Evolutionary conservation across 2,113 vertebrate species (phyloP).

Genomic region (Typhlomys cinereus): DNA sequence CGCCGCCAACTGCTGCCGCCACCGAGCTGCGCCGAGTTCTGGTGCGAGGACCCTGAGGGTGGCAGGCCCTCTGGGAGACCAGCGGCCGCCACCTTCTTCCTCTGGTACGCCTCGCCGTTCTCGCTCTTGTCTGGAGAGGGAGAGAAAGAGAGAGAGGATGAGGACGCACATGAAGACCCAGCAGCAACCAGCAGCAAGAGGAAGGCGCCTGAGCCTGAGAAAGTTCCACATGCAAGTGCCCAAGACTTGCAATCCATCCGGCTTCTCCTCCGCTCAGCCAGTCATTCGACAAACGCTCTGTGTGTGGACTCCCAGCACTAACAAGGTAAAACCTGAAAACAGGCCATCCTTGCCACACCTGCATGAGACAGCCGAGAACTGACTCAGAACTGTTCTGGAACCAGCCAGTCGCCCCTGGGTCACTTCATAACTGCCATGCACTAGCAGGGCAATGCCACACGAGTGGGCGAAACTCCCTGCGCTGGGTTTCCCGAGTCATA

Average conservation of each 20-base stretch:
- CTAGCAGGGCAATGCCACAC: neutral
- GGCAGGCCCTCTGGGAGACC: slow-evolving; percentile 58
- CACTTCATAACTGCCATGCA: neutral
- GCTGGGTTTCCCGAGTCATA: neutral
- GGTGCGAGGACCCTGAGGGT: slow-evolving; percentile 20
- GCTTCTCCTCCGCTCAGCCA: neutral
- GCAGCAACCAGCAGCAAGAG: neutral
- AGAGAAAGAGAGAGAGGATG: neutral
- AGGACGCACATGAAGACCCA: rapidly evolving
- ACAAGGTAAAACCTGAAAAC: neutral
- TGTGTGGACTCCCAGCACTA: rapidly evolving
- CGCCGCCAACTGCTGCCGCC: slow-evolving; percentile 91
- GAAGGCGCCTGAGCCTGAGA: too few species aligned
- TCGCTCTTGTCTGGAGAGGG: slow-evolving; percentile 90
- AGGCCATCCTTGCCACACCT: rapidly evolving
- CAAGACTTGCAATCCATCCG: rapidly evolving
- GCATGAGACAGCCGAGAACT: rapidly evolving
- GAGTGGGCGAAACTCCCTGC: neutral
- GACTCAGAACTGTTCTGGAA: neutral
- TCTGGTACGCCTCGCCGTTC: slow-evolving; percentile 94
- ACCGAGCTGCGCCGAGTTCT: rapidly evolving
- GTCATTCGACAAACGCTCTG: neutral
- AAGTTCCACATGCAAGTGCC: rapidly evolving
- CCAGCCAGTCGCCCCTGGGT: rapidly evolving
- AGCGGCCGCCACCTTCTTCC: slow-evolving; percentile 80